Base-by-base conservation (phyloP, 1,140 invertebrate genomes). In the Hormaphis cornu region DNA sequence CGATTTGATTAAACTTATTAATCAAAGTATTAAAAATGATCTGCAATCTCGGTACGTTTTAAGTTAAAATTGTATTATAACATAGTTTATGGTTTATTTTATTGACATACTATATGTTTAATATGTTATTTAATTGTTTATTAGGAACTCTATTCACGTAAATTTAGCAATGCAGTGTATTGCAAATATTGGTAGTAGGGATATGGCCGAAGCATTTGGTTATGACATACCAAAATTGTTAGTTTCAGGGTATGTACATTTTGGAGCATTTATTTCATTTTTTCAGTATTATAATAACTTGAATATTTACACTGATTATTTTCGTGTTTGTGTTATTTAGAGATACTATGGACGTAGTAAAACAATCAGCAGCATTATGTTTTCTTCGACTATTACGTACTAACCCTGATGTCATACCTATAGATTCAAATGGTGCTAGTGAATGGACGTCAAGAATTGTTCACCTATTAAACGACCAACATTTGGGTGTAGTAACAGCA, bases 11-110 rank as follows among this genome's bases (percentile, higher is more conserved):
- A 96, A 97, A 78, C 84, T 99, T 73, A 99, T 99, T 71, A 97
- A 99, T 74, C 97, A 99, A 81, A 96, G 93, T 76, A 98, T 99
- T 78, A 98, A 98, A 81, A 98, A 99, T 84, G 97, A 99, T 82
- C 82, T 99, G 74, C 85, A 87, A 73, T 97, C 94, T 58, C 84
- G 76, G 76, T 77, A 75, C 70, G 52, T 71, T 53, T 52, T 22
- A 58, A 53, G 50, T 53, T 12, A 46, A 44, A 4, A 20, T 26
- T 16, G 3, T 3, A 12, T 22, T 69, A 30, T 52, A 53, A 1
- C 28, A 44, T 22, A 33, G 3, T 16, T 28, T 44, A 44, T 46
- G 53, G 4, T 48, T 26, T 26, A 46, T 16, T 20, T 44, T 54
- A 16, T 35, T 20, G n/a, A 16, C 12, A n/a, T n/a, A 12, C 1